Evolutionary conservation across 1,140 invertebrate species (phyloP), one percentile per base, ranked within the genome.

Genomic region (Drosophila athabasca): DNA sequence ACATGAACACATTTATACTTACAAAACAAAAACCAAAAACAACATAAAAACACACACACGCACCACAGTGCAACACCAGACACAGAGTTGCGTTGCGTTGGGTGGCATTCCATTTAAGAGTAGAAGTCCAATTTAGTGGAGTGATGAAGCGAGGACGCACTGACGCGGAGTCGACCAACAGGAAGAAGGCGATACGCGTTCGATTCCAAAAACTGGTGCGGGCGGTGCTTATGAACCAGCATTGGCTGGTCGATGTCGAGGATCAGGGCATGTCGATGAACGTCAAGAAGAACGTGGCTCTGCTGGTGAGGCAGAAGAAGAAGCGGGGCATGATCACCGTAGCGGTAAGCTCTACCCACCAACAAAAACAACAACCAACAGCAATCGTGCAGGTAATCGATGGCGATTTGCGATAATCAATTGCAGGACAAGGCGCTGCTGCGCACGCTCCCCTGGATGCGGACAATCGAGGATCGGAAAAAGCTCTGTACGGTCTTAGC

Each of bases 251-350:
- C 52, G 88, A 90, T 6, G 6, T 35, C 11, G 88, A 90, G 19
- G 70, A 84, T 2, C 66, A 73, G 9, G 72, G 62, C 13, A 51
- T 90, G 6, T 84, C 88, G 2, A 39, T 90, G 62, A 90, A 90
- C 55, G 82, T 84, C 0, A 84, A 88, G 26, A 90, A 79, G 60
- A 90, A 90, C 44, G 83, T 90, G 11, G 79, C 83, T 1, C 70
- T 84, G 82, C 43, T 85, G 15, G 57, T 90, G 24, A 68, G 88
- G 6, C 76, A 82, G n/a, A 77, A 90, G 41, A 77, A 72, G 6
- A 90, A 90, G 61, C 70, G 81, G 0, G 88, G 88, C 22, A 73
- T 90, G 13, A 41, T 90, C 13, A 90, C 88, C 49, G 55, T 82
- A 55, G 83, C 77, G 8, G 88, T 90, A 64, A 80, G 79, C 50